These are phyloP conservation scores for Tachyglossus aculeatus DNA, from an alignment of 2,797 vertebrate species.

Conservation along the genomic window DNA sequence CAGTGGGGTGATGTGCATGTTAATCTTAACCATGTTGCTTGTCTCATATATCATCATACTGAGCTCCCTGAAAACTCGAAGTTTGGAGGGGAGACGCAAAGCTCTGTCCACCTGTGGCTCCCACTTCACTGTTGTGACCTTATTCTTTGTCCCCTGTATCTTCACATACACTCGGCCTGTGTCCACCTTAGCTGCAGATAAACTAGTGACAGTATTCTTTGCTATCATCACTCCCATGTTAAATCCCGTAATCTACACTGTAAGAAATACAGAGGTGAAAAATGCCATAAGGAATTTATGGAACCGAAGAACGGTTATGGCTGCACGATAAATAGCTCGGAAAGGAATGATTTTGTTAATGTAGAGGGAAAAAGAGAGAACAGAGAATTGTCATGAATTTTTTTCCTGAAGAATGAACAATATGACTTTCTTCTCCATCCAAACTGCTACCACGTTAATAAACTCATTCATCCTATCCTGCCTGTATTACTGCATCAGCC, in stretches of 20 bases:
- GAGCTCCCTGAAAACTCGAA: background rate
- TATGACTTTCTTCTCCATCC: too few species aligned
- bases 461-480: too few species aligned
- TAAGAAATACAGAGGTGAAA: conserved; percentile 41
- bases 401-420: too few species aligned
- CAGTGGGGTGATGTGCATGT: conserved; percentile 20
- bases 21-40: background rate
- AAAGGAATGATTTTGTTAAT: background rate
- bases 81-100: background rate
- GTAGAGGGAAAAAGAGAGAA: background rate
- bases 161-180: background rate
- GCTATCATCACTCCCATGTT: conserved; percentile 44
- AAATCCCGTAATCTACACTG: conserved; percentile 51
- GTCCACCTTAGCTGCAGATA: background rate
- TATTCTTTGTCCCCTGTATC: background rate
- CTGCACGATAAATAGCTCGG: background rate
- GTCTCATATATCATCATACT: background rate
- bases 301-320: conserved; percentile 1
- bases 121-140: conserved; percentile 3
- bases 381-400: background rate
- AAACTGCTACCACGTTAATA: too few species aligned
- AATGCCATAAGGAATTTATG: conserved; percentile 24
- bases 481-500: too few species aligned
- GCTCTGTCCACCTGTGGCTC: conserved; percentile 7
- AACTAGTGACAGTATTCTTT: conserved; percentile 27